Conservation (phyloP, 1,140 invertebrate species). For the Nasonia vitripennis region DNA sequence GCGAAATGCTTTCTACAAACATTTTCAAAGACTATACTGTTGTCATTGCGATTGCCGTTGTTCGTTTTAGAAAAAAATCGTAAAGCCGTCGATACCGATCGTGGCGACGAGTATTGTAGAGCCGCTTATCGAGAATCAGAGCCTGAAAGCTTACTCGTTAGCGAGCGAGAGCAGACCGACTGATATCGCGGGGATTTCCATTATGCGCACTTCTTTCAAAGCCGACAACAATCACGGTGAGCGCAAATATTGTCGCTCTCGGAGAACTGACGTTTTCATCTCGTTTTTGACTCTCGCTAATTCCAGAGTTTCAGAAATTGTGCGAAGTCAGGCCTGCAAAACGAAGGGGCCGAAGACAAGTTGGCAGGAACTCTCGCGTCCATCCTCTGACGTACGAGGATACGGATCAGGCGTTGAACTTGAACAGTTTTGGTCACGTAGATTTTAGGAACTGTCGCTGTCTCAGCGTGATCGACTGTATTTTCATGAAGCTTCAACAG, state of each 20-base stretch:
- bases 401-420: neutral
- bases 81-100: neutral
- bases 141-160: no score
- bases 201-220: neutral
- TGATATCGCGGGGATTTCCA: neutral
- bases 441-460: conserved; percentile 62
- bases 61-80: neutral
- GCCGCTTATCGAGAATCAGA: neutral
- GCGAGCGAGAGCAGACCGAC: neutral
- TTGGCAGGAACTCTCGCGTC: neutral
- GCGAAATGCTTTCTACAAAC: no score
- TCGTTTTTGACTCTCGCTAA: no score
- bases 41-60: no score
- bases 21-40: no score
- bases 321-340: neutral
- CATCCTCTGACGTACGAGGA: neutral
- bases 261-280: no score
- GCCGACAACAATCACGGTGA: neutral
- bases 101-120: neutral
- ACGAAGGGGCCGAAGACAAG: neutral
- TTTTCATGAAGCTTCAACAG: conserved; percentile 52
- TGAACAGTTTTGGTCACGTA: conserved; percentile 51
- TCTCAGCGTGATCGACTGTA: conserved; percentile 31
- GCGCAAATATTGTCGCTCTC: neutral
- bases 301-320: no score